Evolutionary conservation across 2,888 invertebrate genomes (phyloP).

Genomic region (Adela reaumurella): DNA sequence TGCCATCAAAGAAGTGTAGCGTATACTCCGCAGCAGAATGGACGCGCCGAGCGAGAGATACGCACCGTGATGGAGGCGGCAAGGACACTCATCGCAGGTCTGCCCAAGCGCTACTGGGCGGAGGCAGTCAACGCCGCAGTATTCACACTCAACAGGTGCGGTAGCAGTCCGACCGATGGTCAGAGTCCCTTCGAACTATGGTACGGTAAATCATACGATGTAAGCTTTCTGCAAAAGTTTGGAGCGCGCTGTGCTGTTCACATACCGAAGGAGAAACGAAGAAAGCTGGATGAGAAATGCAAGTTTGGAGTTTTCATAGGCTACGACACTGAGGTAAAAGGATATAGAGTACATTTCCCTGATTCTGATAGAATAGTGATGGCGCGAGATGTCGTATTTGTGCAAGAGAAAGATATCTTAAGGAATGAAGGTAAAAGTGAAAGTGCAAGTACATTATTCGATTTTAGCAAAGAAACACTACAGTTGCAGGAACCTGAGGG

Average conservation of each 20-base stretch:
- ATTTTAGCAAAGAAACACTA: no score
- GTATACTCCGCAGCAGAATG: constrained; percentile 20
- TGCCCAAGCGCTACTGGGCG: constrained; percentile 20
- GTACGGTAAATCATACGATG: constrained; percentile 13
- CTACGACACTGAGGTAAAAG: constrained; percentile 16
- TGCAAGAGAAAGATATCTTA: no score
- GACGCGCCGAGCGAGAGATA: constrained; percentile 18
- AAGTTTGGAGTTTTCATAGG: constrained; percentile 17
- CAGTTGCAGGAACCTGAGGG: no score
- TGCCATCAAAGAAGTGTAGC: constrained; percentile 17
- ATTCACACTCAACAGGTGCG: constrained; percentile 21
- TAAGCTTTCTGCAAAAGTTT: constrained; percentile 15
- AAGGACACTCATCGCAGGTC: constrained; percentile 16
- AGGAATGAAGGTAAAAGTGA: constrained; percentile 8
- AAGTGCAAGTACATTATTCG: background rate
- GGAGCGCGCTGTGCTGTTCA: constrained; percentile 18
- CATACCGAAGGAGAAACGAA: constrained; percentile 17
- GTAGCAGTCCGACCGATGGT: constrained; percentile 15
- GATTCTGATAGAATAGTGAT: constrained; percentile 11
- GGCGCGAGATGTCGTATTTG: constrained; percentile 15
- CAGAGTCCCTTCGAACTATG: constrained; percentile 19
- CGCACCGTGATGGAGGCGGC: constrained; percentile 19
- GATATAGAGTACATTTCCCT: constrained; percentile 17
- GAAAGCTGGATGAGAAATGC: constrained; percentile 15
- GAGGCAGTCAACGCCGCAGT: constrained; percentile 24